Evolutionary conservation across 1,140 invertebrate genomes (phyloP).

Genomic region (Drosophila nannoptera): DNA sequence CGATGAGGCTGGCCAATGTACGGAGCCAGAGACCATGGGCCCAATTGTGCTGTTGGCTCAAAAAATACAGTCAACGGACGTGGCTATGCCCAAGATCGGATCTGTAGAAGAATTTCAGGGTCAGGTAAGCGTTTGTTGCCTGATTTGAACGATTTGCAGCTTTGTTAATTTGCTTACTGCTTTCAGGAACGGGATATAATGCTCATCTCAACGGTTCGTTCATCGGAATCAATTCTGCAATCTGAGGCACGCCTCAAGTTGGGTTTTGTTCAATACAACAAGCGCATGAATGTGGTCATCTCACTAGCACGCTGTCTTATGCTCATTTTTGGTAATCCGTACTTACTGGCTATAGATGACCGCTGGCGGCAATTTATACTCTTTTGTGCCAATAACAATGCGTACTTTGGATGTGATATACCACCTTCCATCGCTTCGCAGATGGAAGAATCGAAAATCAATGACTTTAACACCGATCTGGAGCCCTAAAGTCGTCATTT

Average conservation of each 20-base stretch:
- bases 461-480: slow-evolving; percentile 3
- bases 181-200: slow-evolving; percentile 90
- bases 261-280: slow-evolving; percentile 87
- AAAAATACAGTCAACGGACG: slow-evolving; percentile 83
- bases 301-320: slow-evolving; percentile 89
- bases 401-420: slow-evolving; percentile 84
- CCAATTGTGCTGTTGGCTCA: slow-evolving; percentile 82
- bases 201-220: slow-evolving; percentile 91
- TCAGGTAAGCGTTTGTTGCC: slow-evolving; percentile 44
- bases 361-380: slow-evolving; percentile 86
- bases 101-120: slow-evolving; percentile 98
- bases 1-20: slow-evolving; percentile 95
- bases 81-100: slow-evolving; percentile 90
- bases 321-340: slow-evolving; percentile 91
- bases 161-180: not conserved
- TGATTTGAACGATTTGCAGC: not conserved
- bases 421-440: slow-evolving; percentile 51
- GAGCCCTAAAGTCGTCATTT: slow-evolving; percentile 1
- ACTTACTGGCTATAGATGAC: slow-evolving; percentile 84
- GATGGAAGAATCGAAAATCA: not conserved
- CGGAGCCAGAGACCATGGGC: slow-evolving; percentile 92
- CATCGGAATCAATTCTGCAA: slow-evolving; percentile 79
- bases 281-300: slow-evolving; percentile 92
- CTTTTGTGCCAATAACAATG: slow-evolving; percentile 83
- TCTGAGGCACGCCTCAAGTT: slow-evolving; percentile 83